Conservation (phyloP, 1,140 invertebrate species). For the Halictus rubicundus region DNA sequence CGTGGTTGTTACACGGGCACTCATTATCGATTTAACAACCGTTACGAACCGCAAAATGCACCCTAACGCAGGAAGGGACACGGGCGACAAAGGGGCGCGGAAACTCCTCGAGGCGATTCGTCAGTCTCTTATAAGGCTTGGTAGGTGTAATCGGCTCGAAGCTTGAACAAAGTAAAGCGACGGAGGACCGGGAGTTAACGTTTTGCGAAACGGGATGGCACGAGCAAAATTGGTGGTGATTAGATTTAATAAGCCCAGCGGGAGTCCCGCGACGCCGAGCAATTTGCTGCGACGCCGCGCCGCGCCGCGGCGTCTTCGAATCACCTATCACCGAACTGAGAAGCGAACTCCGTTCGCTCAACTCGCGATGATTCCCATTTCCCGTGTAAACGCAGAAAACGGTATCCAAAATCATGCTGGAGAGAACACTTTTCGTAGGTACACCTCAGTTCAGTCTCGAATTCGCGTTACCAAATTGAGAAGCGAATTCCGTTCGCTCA, state of each 20-base stretch:
- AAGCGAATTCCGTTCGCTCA: slow-evolving; percentile 51
- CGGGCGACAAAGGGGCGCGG: slow-evolving; percentile 6
- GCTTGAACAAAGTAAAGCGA: slow-evolving; percentile 35
- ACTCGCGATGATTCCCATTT: slow-evolving; percentile 13
- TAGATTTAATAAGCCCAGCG: slow-evolving; percentile 61
- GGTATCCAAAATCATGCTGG: background rate
- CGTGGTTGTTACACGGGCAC: too few relatives aligned
- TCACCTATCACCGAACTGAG: slow-evolving; percentile 42
- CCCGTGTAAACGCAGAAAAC: slow-evolving; percentile 13
- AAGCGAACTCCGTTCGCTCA: slow-evolving; percentile 36
- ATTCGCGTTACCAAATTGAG: slow-evolving; percentile 36
- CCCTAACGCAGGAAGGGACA: background rate
- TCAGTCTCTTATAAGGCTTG: slow-evolving; percentile 12
- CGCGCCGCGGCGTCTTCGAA: slow-evolving; percentile 32
- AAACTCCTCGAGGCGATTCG: slow-evolving; percentile 14
- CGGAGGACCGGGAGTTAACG: slow-evolving; percentile 25
- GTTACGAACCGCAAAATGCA: background rate
- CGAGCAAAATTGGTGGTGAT: slow-evolving; percentile 58
- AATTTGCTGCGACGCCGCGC: slow-evolving; percentile 50
- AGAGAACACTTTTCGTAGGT: slow-evolving; percentile 11
- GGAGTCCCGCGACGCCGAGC: slow-evolving; percentile 44
- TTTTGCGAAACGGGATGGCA: slow-evolving; percentile 49
- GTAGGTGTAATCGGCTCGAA: slow-evolving; percentile 32
- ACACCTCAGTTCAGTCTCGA: too few relatives aligned
- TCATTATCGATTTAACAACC: background rate